Evolutionary conservation across 2,797 vertebrate species (phyloP).

Genomic region (Schizothorax lantsangensis): DNA sequence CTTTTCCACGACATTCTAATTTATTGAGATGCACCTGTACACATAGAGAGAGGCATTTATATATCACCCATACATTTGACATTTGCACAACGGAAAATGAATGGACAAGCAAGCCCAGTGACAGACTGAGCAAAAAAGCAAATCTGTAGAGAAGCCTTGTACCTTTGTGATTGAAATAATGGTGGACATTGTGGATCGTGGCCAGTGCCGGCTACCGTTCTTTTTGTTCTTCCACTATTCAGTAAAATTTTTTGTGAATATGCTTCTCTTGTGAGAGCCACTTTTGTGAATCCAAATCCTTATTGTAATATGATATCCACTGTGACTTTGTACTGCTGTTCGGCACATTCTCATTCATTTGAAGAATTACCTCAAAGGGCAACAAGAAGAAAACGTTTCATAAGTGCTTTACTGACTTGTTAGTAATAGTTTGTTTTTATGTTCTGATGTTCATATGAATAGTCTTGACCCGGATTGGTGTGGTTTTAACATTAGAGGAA

Average conservation of each 20-base stretch:
- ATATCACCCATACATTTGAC: not conserved
- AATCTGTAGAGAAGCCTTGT: not conserved
- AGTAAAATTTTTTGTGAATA: conserved; percentile 72
- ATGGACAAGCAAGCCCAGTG: not conserved
- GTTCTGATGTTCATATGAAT: not conserved
- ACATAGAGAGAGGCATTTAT: not conserved
- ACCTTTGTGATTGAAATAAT: not conserved
- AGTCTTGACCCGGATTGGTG: conserved; percentile 29
- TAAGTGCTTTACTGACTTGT: conserved; percentile 54
- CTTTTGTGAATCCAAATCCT: conserved; percentile 57
- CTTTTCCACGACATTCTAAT: no score
- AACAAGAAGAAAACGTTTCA: conserved; percentile 56
- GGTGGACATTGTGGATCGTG: conserved; percentile 51
- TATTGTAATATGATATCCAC: conserved; percentile 44
- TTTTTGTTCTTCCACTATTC: conserved; percentile 67
- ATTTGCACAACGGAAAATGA: not conserved
- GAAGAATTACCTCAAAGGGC: conserved; percentile 53
- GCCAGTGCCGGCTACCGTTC: conserved; percentile 41
- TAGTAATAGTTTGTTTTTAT: conserved; percentile 41
- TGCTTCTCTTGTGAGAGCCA: conserved; percentile 65
- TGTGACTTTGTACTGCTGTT: conserved; percentile 18
- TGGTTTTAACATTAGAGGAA: conserved; percentile 39
- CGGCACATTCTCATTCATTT: conserved; percentile 30
- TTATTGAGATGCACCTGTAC: no score
- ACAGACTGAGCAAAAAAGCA: not conserved